Conservation (phyloP, 1,140 invertebrate species). For the Spodoptera frugiperda region DNA sequence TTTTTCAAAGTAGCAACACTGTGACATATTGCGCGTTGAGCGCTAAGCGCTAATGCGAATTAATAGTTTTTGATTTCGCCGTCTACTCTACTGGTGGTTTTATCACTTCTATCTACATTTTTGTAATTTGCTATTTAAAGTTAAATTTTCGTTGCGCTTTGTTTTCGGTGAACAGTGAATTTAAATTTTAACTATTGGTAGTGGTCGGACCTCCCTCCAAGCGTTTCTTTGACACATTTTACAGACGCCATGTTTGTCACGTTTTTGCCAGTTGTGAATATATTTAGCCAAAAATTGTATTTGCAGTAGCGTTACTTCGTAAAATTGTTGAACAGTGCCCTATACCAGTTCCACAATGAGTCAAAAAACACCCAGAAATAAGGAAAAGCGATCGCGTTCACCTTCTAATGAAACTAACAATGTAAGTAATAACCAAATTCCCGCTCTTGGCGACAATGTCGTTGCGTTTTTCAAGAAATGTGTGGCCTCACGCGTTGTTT, state of each 20-base stretch:
- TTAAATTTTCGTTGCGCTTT: background rate
- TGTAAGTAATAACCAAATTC: slow-evolving; percentile 73
- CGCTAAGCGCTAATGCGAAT: slow-evolving; percentile 22
- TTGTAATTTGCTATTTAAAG: background rate
- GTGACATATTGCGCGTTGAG: background rate
- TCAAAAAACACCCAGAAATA: slow-evolving; percentile 59
- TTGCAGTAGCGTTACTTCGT: slow-evolving; percentile 51
- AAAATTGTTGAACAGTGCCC: slow-evolving; percentile 48
- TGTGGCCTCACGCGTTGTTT: slow-evolving; percentile 67
- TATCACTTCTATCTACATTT: background rate
- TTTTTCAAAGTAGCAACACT: background rate
- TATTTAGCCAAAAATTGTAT: slow-evolving; percentile 65
- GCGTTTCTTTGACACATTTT: slow-evolving; percentile 51
- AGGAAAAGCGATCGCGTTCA: slow-evolving; percentile 59
- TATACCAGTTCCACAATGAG: slow-evolving; percentile 64
- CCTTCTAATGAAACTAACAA: slow-evolving; percentile 61
- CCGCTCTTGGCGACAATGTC: slow-evolving; percentile 67
- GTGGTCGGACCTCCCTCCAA: slow-evolving; percentile 40
- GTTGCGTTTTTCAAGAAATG: slow-evolving; percentile 53
- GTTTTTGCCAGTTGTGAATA: slow-evolving; percentile 77
- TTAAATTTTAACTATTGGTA: background rate
- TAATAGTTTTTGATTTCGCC: slow-evolving; percentile 5
- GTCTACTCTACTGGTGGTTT: background rate
- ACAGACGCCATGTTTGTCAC: slow-evolving; percentile 81
- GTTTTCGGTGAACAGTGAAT: slow-evolving; percentile 10